A percentile compares a stretch with the other conserved stretches of the same genome.
Evolutionary conservation across 2,797 vertebrate genomes (phyloP).

Genomic region (Menidia menidia): DNA sequence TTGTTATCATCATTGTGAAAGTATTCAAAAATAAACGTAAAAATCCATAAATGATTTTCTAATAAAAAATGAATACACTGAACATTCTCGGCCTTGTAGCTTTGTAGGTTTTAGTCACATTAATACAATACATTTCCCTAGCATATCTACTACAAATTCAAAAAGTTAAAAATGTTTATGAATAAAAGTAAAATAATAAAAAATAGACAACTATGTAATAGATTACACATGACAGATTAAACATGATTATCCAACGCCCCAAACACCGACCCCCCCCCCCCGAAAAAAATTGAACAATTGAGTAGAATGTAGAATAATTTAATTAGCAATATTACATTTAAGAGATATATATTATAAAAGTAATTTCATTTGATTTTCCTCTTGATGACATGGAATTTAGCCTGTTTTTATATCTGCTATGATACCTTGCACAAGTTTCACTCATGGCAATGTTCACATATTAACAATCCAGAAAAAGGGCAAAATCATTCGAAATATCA

Average conservation of each 20-base stretch:
- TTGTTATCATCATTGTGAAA: not conserved
- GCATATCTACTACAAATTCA: no score
- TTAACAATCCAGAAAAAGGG: constrained; percentile 38
- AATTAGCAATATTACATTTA: not conserved
- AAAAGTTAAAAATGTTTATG: not conserved
- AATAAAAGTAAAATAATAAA: not conserved
- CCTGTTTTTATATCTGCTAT: constrained; percentile 3
- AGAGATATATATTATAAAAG: no score
- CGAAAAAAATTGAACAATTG: not conserved
- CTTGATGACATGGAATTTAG: not conserved
- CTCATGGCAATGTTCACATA: constrained; percentile 3
- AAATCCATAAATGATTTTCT: no score
- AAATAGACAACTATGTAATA: not conserved
- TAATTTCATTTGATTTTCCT: constrained; percentile 4
- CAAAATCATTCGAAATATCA: constrained; percentile 30
- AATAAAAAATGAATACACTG: not conserved
- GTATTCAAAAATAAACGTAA: not conserved
- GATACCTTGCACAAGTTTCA: constrained; percentile 13
- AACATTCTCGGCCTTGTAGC: no score
- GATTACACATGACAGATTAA: no score
- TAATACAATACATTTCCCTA: no score
- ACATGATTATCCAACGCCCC: no score
- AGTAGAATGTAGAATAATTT: not conserved
- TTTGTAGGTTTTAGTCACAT: no score
- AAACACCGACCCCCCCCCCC: no score